These are phyloP conservation scores for Antrozous pallidus DNA, from an alignment of 2,797 vertebrate genomes.

Conservation along the genomic window DNA sequence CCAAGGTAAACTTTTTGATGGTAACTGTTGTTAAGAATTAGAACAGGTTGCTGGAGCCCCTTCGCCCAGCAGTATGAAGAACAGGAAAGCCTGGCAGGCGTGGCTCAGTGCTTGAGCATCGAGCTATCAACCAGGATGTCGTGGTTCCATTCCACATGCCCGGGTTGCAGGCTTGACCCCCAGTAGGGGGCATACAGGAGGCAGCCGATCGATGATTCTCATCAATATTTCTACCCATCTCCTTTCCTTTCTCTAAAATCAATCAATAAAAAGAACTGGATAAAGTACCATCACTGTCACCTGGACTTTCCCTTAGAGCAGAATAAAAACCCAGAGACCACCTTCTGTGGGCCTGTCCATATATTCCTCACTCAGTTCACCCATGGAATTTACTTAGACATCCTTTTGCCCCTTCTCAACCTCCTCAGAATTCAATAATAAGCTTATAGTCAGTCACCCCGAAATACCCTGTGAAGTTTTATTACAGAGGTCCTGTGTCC, in stretches of 20 bases:
- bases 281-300: background rate
- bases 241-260: too few relatives aligned
- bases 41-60: background rate
- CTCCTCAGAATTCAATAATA: background rate
- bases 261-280: background rate
- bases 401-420: background rate
- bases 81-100: background rate
- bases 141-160: too few relatives aligned
- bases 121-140: too few relatives aligned
- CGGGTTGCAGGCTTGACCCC: too few relatives aligned
- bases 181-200: too few relatives aligned
- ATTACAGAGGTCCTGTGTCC: background rate
- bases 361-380: background rate
- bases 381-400: background rate
- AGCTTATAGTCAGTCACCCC: background rate
- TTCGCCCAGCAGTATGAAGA: background rate
- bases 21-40: background rate
- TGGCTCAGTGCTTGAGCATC: too few relatives aligned
- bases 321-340: background rate
- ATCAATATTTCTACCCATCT: too few relatives aligned
- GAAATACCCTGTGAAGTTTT: background rate
- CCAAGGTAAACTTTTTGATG: background rate
- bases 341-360: background rate
- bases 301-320: background rate
- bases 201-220: too few relatives aligned